These are phyloP conservation scores for Sebastes variabilis DNA, from an alignment of 2,797 vertebrate genomes.

Conservation along the genomic window DNA sequence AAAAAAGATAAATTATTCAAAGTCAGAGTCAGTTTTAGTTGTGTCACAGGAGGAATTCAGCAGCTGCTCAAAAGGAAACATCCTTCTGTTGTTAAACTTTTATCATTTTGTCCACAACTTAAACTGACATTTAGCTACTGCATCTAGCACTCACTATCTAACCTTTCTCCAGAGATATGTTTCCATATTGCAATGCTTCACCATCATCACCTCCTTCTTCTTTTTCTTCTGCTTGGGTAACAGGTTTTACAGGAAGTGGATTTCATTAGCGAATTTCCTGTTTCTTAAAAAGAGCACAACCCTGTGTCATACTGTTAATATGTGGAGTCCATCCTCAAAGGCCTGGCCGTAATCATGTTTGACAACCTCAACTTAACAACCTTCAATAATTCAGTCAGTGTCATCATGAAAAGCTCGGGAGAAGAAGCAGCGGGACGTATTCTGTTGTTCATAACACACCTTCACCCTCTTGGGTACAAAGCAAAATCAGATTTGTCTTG, in stretches of 20 bases:
- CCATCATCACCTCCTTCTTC: constrained; percentile 7
- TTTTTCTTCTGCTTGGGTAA: constrained; percentile 55
- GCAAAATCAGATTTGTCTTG: constrained; percentile 31
- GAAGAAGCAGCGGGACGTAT: background rate
- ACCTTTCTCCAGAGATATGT: background rate
- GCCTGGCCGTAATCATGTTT: background rate
- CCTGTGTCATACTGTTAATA: background rate
- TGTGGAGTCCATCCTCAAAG: background rate
- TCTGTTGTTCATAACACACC: constrained; percentile 31
- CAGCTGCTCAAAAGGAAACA: background rate
- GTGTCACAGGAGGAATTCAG: background rate
- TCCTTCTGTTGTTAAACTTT: background rate
- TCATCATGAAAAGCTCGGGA: background rate
- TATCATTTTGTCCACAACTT: background rate
- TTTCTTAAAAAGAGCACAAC: constrained; percentile 36
- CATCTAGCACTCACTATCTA: background rate
- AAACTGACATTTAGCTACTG: background rate
- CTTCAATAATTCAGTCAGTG: constrained; percentile 3
- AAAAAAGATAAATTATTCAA: background rate
- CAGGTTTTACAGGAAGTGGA: constrained; percentile 54
- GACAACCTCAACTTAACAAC: constrained; percentile 1
- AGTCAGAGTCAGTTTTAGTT: background rate
- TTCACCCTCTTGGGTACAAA: background rate
- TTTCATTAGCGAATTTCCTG: constrained; percentile 55
- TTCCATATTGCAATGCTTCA: background rate